A percentile compares a stretch with the other conserved stretches of the same genome.
Evolutionary conservation across 2,797 vertebrate genomes (phyloP).

Genomic region (Dermochelys coriacea): DNA sequence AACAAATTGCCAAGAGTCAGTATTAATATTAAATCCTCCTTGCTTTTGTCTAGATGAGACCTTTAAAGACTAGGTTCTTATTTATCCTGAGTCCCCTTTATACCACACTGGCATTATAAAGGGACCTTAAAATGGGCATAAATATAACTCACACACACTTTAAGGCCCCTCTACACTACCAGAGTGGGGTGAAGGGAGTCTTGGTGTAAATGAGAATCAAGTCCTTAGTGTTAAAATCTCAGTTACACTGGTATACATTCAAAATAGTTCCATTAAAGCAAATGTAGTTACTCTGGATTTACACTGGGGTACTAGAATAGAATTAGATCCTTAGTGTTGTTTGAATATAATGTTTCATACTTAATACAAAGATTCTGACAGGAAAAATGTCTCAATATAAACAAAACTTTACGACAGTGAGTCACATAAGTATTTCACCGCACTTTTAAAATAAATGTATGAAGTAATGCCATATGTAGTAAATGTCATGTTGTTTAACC

Average conservation of each 20-base stretch:
- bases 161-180: neutral
- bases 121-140: rapidly evolving
- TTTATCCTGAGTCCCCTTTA: neutral
- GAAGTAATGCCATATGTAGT: slow-evolving; percentile 47
- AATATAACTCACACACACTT: neutral
- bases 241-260: neutral
- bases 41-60: neutral
- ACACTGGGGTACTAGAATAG: neutral
- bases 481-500: slow-evolving; percentile 45
- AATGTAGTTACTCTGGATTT: rapidly evolving
- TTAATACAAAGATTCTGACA: neutral
- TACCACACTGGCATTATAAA: neutral
- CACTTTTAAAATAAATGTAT: slow-evolving; percentile 58
- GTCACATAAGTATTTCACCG: slow-evolving; percentile 30
- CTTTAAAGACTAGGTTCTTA: neutral
- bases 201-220: neutral
- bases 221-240: neutral
- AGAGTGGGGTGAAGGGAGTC: neutral
- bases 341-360: neutral
- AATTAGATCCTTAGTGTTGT: neutral
- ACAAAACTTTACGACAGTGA: neutral
- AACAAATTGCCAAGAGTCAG: neutral
- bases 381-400: neutral
- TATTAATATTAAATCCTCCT: neutral
- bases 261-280: neutral